A percentile compares a stretch with the other conserved stretches of the same genome.
phyloP scores from a whole-genome alignment of 2,888 invertebrate species.

The Macaria notata region DNA sequence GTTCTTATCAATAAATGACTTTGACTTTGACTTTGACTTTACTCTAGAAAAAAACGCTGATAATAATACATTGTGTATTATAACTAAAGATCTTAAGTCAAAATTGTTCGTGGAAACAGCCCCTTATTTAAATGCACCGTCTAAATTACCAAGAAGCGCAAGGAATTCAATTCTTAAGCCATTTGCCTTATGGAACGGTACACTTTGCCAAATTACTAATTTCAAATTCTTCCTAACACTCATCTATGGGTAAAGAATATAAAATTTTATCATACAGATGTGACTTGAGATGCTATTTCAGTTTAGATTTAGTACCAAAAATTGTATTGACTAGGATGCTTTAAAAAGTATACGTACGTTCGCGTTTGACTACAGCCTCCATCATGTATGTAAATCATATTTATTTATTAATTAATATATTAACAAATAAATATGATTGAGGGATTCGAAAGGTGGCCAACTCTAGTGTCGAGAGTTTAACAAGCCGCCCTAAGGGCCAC shows the following conservation, averaged over 20 bases:
- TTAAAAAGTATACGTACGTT: background rate
- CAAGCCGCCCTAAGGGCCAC: too few species aligned
- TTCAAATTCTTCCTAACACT: constrained; percentile 17
- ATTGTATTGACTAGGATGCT: background rate
- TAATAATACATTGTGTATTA: too few species aligned
- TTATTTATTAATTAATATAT: too few species aligned
- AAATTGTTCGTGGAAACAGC: background rate
- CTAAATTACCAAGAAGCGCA: constrained; percentile 5
- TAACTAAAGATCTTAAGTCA: too few species aligned
- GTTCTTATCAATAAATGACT: too few species aligned
- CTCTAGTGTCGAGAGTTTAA: too few species aligned
- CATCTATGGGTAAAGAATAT: constrained; percentile 17
- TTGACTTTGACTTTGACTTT: too few species aligned
- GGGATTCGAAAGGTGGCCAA: too few species aligned
- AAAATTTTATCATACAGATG: background rate
- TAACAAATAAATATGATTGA: too few species aligned
- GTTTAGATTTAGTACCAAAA: background rate
- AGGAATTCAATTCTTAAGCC: constrained; percentile 18
- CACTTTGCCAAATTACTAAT: constrained; percentile 22
- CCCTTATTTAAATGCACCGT: constrained; percentile 9
- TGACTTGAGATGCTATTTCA: background rate
- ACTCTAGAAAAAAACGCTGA: too few species aligned
- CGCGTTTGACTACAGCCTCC: too few species aligned
- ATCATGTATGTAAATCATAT: too few species aligned
- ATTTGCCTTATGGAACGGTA: constrained; percentile 16